phyloP scores from a whole-genome alignment of 2,888 invertebrate species.

The Phasia obesa region DNA sequence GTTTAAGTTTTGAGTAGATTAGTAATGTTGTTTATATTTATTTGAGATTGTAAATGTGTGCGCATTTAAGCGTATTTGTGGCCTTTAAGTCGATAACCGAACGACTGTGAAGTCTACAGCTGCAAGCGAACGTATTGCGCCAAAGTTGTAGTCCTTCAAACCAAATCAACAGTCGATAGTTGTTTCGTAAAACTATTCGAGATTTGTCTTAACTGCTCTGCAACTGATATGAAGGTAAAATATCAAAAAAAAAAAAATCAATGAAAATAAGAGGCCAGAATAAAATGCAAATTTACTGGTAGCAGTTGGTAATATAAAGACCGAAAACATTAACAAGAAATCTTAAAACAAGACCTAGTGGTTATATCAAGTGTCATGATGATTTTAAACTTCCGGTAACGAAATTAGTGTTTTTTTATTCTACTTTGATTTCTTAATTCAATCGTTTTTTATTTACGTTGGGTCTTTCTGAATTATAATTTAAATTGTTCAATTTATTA shows the following conservation, averaged over 20 bases:
- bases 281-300: conserved; percentile 13
- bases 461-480: not conserved
- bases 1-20: conserved; percentile 17
- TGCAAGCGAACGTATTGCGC: conserved; percentile 58
- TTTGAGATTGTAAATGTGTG: not conserved
- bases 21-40: not conserved
- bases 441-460: too few species aligned
- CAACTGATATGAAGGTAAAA: conserved; percentile 62
- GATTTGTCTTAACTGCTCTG: conserved; percentile 54
- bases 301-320: not conserved
- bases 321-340: not conserved
- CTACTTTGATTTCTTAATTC: too few species aligned
- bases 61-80: conserved; percentile 23
- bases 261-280: conserved; percentile 19
- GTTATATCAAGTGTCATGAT: conserved; percentile 57
- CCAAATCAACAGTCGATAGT: conserved; percentile 57
- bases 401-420: not conserved
- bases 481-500: conserved; percentile 2
- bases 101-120: conserved; percentile 47
- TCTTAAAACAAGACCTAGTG: conserved; percentile 10
- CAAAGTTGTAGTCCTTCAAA: conserved; percentile 69
- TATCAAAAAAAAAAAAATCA: conserved; percentile 23
- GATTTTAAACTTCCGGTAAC: conserved; percentile 63
- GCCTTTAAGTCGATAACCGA: conserved; percentile 63
- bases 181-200: conserved; percentile 55